A percentile compares a stretch with the other conserved stretches of the same genome.
Conservation (phyloP, 2,797 vertebrate genomes). For the Rhinatrema bivittatum region DNA sequence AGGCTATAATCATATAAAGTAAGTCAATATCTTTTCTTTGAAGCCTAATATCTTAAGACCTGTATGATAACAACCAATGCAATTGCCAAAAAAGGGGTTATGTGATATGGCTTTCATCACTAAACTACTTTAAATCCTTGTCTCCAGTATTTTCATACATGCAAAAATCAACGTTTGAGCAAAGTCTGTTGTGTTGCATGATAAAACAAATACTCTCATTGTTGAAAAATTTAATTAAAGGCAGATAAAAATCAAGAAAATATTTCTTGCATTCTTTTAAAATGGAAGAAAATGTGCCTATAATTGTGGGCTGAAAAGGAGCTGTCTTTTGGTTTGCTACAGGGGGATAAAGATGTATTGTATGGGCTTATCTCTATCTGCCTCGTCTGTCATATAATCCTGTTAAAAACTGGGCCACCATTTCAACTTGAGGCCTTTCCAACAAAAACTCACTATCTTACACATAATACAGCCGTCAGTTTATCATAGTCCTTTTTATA, state of each 20-base stretch:
- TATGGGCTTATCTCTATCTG: slow-evolving; percentile 72
- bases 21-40: no score
- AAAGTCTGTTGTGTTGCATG: slow-evolving; percentile 16
- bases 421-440: slow-evolving; percentile 36
- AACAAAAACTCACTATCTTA: slow-evolving; percentile 23
- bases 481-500: slow-evolving; percentile 18
- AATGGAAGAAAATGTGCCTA: slow-evolving; percentile 60
- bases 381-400: slow-evolving; percentile 58
- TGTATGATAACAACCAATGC: no score
- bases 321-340: slow-evolving; percentile 56
- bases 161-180: slow-evolving; percentile 8
- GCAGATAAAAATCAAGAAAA: slow-evolving; percentile 61
- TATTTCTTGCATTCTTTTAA: slow-evolving; percentile 49
- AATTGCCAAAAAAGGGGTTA: slow-evolving; percentile 1
- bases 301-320: slow-evolving; percentile 42
- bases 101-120: slow-evolving; percentile 13
- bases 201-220: slow-evolving; percentile 39
- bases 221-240: slow-evolving; percentile 69
- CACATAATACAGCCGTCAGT: slow-evolving; percentile 12
- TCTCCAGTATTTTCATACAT: slow-evolving; percentile 12
- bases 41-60: no score
- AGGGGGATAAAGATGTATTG: slow-evolving; percentile 68
- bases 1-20: no score
- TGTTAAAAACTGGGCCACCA: slow-evolving; percentile 36
- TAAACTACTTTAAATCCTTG: slow-evolving; percentile 12